Evolutionary conservation across 2,888 invertebrate species (phyloP), one percentile per base, ranked within the genome.

Genomic region (Drosophila anomalata): DNA sequence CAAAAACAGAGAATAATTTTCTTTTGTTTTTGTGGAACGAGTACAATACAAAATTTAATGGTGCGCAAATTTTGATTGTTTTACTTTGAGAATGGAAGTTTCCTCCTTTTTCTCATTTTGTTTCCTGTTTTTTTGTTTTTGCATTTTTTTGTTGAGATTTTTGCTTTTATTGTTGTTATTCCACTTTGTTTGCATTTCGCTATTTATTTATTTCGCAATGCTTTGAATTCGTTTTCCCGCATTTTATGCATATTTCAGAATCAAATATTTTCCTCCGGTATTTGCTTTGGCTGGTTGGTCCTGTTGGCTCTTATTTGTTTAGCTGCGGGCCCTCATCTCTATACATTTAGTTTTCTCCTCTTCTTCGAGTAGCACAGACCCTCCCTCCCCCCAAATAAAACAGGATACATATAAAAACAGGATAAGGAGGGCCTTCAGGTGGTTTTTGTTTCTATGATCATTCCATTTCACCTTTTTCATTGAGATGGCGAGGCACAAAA

Each of bases 11-110:
- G 63, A 63, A 67, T 75, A 78, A 52, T 54, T 47, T 24, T 42
- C 8, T 36, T 36, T 36, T 36, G 33, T 14, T 80, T 66, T 73
- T 65, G 68, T 67, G 75, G 73, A 55, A 73, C 67, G 62, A 67
- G 55, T 57, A 56, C 79, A 65, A 76, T 81, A 76, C 73, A 84
- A 77, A 65, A 87, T 77, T 87, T 87, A 87, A 87, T 88, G 87
- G 84, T 68, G 81, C 81, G 79, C 71, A 79, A 76, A 79, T 79
- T 88, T 87, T 78, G 73, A 88, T 87, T 85, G 82, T 76, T 78
- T 83, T 69, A 66, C 67, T 75, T 75, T 74, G 55, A 62, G 66
- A 62, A 62, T 71, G 56, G 26, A 69, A 73, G 46, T 70, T 76
- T 60, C 14, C 48, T 55, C 20, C 22, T 54, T 61, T 24, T 52